Evolutionary conservation across 2,888 invertebrate genomes (phyloP).

Genomic region (Cryptus viduatorius): DNA sequence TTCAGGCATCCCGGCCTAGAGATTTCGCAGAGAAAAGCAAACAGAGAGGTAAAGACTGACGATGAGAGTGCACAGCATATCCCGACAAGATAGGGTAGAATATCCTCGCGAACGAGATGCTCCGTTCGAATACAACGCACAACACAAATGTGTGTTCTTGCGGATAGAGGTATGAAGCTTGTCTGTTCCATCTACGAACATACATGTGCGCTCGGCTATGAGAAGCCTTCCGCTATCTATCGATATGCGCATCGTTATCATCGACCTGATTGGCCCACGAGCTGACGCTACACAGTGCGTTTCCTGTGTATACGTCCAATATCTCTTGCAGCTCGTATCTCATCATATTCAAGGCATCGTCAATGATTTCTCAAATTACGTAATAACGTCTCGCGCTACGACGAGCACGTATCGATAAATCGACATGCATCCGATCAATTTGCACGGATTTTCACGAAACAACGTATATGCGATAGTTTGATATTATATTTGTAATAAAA

Average conservation of each 20-base stretch:
- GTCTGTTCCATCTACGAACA: background rate
- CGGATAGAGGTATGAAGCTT: background rate
- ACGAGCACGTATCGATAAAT: background rate
- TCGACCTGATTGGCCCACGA: conserved; percentile 32
- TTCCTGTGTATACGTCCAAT: background rate
- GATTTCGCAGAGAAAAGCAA: conserved; percentile 53
- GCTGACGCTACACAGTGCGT: background rate
- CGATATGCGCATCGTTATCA: conserved; percentile 23
- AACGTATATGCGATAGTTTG: background rate
- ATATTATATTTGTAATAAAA: background rate
- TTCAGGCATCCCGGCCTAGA: conserved; percentile 42
- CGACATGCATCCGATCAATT: background rate
- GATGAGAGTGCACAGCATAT: conserved; percentile 21
- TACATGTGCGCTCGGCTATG: background rate
- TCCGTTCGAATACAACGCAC: conserved; percentile 28
- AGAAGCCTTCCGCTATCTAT: conserved; percentile 25
- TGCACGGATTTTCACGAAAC: background rate
- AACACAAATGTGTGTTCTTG: conserved; percentile 27
- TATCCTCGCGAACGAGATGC: conserved; percentile 14
- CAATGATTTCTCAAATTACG: background rate
- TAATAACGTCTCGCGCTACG: background rate
- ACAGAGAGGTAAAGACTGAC: conserved; percentile 25
- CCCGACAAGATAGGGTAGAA: conserved; percentile 30
- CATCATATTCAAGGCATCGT: background rate
- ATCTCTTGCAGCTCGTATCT: conserved; percentile 6